A percentile compares a stretch with the other conserved stretches of the same genome.
These are phyloP conservation scores for Podarcis cretensis DNA, from an alignment of 2,113 vertebrate genomes.

Conservation along the genomic window DNA sequence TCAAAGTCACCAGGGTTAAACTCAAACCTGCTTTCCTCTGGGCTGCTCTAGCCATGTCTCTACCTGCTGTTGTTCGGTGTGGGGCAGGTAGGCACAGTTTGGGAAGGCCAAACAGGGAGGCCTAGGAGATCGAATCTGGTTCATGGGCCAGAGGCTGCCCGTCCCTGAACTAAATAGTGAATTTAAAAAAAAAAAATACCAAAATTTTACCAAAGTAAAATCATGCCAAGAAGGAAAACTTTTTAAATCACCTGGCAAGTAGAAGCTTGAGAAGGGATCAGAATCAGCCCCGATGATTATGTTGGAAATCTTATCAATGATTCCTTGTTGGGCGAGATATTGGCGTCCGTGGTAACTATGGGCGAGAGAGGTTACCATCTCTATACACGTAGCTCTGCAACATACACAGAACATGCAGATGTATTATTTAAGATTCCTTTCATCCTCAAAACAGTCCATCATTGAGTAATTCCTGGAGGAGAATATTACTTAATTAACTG, in stretches of 20 bases:
- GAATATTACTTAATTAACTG: neutral
- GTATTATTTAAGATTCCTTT: neutral
- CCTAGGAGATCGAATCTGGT: too few relatives aligned
- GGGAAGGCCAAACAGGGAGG: too few relatives aligned
- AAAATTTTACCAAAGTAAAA: too few relatives aligned
- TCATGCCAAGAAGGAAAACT: neutral
- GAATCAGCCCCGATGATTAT: constrained; percentile 91
- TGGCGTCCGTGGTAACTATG: constrained; percentile 86
- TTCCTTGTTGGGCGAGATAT: constrained; percentile 89
- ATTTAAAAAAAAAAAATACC: too few relatives aligned
- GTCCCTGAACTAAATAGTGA: too few relatives aligned
- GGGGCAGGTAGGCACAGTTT: too few relatives aligned
- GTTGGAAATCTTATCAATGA: constrained; percentile 91
- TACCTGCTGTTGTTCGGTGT: too few relatives aligned
- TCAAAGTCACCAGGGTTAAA: too few relatives aligned
- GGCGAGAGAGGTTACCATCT: constrained; percentile 91
- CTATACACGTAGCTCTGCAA: constrained; percentile 89
- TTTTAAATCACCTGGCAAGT: constrained; percentile 86
- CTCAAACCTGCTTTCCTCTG: too few relatives aligned
- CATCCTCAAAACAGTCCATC: too few relatives aligned
- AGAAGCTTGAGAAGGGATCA: constrained; percentile 92
- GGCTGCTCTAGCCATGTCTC: too few relatives aligned
- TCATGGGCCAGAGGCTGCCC: too few relatives aligned
- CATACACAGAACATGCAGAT: neutral
- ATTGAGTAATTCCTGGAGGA: neutral